Percentiles rank a stretch among this genome's conserved stretches.
These are phyloP conservation scores for Montipora capricornis DNA, from an alignment of 64 coral and sea anemone genomes.

Conservation along the genomic window DNA sequence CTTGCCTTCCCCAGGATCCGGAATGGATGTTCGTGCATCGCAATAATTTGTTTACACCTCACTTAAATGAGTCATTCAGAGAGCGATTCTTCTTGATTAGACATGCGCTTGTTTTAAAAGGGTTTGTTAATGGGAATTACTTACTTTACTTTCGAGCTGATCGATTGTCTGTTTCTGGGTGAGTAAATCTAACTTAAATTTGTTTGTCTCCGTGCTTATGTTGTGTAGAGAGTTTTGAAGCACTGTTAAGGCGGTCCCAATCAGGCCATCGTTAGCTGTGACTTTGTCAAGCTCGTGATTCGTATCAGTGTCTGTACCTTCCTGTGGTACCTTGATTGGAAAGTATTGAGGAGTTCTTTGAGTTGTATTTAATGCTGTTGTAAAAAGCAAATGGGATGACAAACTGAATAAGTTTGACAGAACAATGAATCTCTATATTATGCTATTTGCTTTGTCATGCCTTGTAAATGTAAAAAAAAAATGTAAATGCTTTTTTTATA, in stretches of 20 bases:
- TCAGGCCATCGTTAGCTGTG: background rate
- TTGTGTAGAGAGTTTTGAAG: constrained; percentile 14
- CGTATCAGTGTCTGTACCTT: background rate
- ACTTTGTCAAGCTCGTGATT: background rate
- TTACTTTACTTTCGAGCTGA: background rate
- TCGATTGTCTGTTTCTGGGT: background rate
- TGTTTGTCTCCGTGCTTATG: background rate
- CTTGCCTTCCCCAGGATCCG: no score
- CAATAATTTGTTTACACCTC: no score
- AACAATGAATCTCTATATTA: no score
- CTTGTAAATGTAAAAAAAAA: no score
- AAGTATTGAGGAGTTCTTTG: background rate
- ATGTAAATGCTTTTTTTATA: no score
- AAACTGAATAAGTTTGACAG: background rate
- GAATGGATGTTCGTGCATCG: no score
- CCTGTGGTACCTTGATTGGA: background rate
- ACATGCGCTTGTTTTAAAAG: no score
- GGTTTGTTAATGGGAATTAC: background rate
- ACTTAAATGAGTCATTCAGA: no score
- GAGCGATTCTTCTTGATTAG: no score
- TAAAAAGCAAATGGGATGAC: background rate
- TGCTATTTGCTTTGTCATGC: no score
- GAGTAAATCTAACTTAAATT: background rate
- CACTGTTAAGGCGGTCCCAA: constrained; percentile 14
- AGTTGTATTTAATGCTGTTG: background rate